Conservation (phyloP, 2,797 vertebrate genomes). For the Aythya fuligula region DNA sequence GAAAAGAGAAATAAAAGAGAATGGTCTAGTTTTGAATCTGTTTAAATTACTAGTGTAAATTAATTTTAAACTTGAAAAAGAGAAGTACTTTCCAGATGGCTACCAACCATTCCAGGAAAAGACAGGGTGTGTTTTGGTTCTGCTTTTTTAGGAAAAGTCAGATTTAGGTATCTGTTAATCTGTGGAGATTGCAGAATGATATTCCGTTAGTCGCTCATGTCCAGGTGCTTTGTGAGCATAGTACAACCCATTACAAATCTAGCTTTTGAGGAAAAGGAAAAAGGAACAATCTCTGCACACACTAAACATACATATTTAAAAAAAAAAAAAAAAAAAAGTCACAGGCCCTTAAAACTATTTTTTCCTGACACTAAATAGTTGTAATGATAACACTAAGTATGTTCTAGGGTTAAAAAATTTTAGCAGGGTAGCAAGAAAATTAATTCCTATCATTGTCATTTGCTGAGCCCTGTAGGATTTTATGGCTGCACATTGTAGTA, state of each 20-base stretch:
- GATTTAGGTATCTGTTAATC: neutral
- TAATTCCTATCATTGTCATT: conserved; percentile 69
- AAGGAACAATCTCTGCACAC: neutral
- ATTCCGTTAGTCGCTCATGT: neutral
- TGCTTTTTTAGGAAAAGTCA: neutral
- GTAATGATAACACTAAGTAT: conserved; percentile 35
- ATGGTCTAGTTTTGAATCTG: neutral
- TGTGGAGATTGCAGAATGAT: neutral
- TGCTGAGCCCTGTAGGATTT: conserved; percentile 76
- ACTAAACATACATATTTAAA: neutral
- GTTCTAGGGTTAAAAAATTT: conserved; percentile 62
- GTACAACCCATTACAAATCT: neutral
- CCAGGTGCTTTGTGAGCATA: neutral
- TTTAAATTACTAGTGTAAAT: neutral
- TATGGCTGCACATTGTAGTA: conserved; percentile 72
- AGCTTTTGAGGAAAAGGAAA: neutral
- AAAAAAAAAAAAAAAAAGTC: neutral
- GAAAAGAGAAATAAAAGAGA: neutral
- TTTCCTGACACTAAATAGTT: conserved; percentile 32
- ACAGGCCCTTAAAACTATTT: neutral
- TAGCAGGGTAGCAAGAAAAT: conserved; percentile 59
- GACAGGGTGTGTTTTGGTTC: neutral
- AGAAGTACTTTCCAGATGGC: neutral
- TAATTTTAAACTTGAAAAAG: neutral
- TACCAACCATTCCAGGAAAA: neutral